Conservation (phyloP, 2,113 vertebrate genomes). For the Macrotis lagotis region DNA sequence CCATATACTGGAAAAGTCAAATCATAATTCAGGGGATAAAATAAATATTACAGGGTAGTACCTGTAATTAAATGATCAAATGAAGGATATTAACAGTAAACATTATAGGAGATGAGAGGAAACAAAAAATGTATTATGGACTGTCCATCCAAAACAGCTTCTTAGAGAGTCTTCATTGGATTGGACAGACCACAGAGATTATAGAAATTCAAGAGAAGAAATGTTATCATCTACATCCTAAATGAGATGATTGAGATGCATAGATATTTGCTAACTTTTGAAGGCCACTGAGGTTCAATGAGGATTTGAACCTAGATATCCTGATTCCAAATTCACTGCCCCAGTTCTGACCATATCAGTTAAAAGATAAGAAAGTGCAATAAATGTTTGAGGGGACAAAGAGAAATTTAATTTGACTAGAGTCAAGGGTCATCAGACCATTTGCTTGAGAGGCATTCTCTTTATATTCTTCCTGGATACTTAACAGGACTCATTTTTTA, state of each 20-base stretch:
- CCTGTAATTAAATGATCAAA: not conserved
- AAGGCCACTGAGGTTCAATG: not conserved
- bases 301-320: not conserved
- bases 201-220: not conserved
- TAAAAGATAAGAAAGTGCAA: not conserved
- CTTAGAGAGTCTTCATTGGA: not conserved
- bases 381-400: not conserved
- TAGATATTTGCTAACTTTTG: not conserved
- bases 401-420: not conserved
- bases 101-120: not conserved
- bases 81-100: not conserved
- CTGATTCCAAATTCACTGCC: not conserved
- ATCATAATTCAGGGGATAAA: not conserved
- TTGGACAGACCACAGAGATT: not conserved
- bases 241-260: not conserved
- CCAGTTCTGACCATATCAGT: not conserved
- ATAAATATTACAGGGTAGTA: not conserved
- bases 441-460: slow-evolving; percentile 1
- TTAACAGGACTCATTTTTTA: slow-evolving; percentile 46
- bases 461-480: slow-evolving; percentile 14
- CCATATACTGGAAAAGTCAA: not conserved
- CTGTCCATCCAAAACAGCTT: not conserved
- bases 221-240: not conserved
- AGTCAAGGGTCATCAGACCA: not conserved
- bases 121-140: not conserved